These are phyloP conservation scores for Salarias fasciatus DNA, from an alignment of 2,797 vertebrate genomes.

Conservation along the genomic window DNA sequence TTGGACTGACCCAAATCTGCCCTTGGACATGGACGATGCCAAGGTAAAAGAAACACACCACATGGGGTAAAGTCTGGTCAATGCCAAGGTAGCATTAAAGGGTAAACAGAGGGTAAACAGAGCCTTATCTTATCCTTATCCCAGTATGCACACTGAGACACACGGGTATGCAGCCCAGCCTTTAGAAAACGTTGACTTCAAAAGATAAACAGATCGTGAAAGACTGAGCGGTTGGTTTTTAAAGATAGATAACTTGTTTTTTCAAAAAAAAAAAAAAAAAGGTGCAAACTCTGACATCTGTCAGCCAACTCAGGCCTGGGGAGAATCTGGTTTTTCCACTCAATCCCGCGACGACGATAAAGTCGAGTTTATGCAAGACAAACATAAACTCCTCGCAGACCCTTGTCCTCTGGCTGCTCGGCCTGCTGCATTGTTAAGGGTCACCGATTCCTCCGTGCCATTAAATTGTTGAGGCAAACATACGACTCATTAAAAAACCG, in stretches of 20 bases:
- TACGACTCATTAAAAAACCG: constrained; percentile 72
- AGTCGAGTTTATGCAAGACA: constrained; percentile 9
- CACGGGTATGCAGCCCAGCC: constrained; percentile 48
- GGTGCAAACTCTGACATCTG: constrained; percentile 12
- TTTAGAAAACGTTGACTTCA: constrained; percentile 64
- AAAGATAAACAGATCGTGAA: constrained; percentile 55
- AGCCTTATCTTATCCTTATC: constrained; percentile 75
- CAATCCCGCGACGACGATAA: constrained; percentile 4
- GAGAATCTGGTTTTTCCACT: background rate
- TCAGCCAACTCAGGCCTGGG: background rate
- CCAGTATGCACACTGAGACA: constrained; percentile 52
- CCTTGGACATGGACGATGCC: constrained; percentile 54
- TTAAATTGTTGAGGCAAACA: constrained; percentile 75
- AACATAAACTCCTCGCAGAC: constrained; percentile 5
- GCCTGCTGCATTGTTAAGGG: constrained; percentile 64
- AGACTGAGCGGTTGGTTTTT: constrained; percentile 30
- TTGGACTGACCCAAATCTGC: constrained; percentile 59
- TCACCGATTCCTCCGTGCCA: constrained; percentile 74
- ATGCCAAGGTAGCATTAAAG: constrained; percentile 64
- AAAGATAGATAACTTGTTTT: constrained; percentile 22
- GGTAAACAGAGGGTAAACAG: constrained; percentile 72
- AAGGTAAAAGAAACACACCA: constrained; percentile 65
- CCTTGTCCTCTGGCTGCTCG: constrained; percentile 53
- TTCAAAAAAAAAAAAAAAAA: too few relatives aligned
- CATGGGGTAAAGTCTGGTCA: constrained; percentile 63